These are phyloP conservation scores for Saxidomus purpurata DNA, from an alignment of 1,140 invertebrate species.

Conservation along the genomic window DNA sequence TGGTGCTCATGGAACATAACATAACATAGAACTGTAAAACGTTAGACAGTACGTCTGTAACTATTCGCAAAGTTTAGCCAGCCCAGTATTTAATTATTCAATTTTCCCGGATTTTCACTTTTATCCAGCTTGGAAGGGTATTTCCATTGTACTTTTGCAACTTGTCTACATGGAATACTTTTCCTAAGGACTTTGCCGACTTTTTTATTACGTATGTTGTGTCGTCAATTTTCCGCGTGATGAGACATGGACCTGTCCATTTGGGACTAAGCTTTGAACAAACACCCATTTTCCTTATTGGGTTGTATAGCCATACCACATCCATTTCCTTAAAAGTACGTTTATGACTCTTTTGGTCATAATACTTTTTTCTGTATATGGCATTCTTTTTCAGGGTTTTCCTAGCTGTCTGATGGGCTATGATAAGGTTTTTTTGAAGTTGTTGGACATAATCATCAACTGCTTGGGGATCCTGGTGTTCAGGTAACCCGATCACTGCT, in stretches of 20 bases:
- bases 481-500: background rate
- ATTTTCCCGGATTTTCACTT: background rate
- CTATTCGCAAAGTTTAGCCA: background rate
- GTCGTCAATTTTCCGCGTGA: background rate
- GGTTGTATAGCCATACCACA: background rate
- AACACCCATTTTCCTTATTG: background rate
- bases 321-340: background rate
- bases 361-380: slow-evolving; percentile 22
- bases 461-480: background rate
- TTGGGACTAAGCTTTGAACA: background rate
- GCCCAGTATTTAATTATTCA: background rate
- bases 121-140: background rate
- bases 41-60: background rate
- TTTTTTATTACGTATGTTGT: background rate
- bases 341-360: background rate
- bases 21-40: background rate
- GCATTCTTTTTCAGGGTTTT: background rate
- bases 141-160: background rate
- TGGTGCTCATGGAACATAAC: background rate
- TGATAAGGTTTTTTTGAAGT: background rate
- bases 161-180: background rate
- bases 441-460: background rate
- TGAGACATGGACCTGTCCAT: slow-evolving; percentile 2
- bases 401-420: background rate
- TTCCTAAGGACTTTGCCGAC: background rate